Base-by-base conservation (phyloP, 2,888 invertebrate species). In the Lepidocyrtinus sp. region DNA sequence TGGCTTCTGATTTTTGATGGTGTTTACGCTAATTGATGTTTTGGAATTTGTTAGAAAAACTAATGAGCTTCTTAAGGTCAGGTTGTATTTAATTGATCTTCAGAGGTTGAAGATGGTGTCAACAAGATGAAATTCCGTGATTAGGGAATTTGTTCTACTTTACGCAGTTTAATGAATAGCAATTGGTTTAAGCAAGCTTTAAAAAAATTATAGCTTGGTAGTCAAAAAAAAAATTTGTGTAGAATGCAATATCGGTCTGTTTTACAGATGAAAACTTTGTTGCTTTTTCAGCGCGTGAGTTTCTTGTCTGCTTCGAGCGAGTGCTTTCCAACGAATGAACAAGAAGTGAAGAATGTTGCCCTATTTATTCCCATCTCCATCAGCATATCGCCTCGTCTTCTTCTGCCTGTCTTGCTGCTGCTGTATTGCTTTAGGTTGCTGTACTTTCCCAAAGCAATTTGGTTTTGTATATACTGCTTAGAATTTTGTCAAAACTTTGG, bases 261-360 rank as follows among this genome's bases (percentile, higher is more conserved):
- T 36, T n/a, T 2, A 25, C 12, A 63, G 24, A 63, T 2, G 12
- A 2, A 24, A 24, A 63, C 1, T 25, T 63, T 63, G 63, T 63
- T 63, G 63, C 63, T 63, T 5, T 25, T 24, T 63, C 5, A 63
- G 63, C 21, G 9, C 25, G 19, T 63, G 63, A 7, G 5, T 63
- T 3, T 63, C 25, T 63, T 25, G 63, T 65, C 22, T 17, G 68
- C 69, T 64, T 76, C 46, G 25, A 21, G 15, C 65, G 63, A 76
- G 36, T 55, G 70, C 76, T 76, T 76, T 70, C 36, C 63, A 69
- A 76, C 76, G 76, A 76, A 76, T 76, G 76, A 70, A 25, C 19
- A 27, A 7, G 9, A 17, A 7, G 36, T 12, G 19, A 21, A 15
- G 45, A 26, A 55, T 36, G 21, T 26, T 63, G 70, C n/a, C 55